Percentiles rank a stretch among this genome's conserved stretches.
These are phyloP conservation scores for Chaenocephalus aceratus DNA, from an alignment of 2,113 vertebrate species.

Conservation along the genomic window DNA sequence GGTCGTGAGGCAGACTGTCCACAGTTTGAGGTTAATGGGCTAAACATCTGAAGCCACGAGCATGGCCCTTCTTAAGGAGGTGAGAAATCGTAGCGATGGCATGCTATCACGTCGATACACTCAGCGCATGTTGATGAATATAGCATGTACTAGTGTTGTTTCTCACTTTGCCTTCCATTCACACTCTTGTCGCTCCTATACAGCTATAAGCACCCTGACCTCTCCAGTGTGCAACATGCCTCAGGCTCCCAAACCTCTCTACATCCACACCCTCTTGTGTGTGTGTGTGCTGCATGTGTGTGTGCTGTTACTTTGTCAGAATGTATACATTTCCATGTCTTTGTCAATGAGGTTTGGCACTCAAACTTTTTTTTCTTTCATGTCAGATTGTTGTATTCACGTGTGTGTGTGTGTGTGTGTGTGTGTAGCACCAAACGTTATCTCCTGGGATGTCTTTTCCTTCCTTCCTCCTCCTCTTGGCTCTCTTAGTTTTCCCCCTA, in stretches of 20 bases:
- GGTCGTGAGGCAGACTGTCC: neutral
- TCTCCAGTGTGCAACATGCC: constrained; percentile 24
- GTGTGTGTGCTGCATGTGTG: neutral
- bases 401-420: neutral
- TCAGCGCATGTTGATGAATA: constrained; percentile 1
- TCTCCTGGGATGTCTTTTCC: constrained; percentile 53
- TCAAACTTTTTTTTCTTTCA: constrained; percentile 33
- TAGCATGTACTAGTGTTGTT: constrained; percentile 13
- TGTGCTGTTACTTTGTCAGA: constrained; percentile 12
- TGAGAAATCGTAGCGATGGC: neutral
- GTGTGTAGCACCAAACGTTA: constrained; percentile 31
- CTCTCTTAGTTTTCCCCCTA: constrained; percentile 43
- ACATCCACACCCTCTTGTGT: neutral
- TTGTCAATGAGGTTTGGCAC: constrained; percentile 16
- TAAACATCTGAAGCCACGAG: neutral
- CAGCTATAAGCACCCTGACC: constrained; percentile 44
- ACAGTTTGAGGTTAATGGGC: neutral
- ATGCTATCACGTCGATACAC: neutral
- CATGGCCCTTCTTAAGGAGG: neutral
- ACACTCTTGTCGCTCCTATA: constrained; percentile 38
- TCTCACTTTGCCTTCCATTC: constrained; percentile 61
- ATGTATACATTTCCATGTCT: constrained; percentile 28
- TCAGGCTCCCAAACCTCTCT: constrained; percentile 19
- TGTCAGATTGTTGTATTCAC: constrained; percentile 43
- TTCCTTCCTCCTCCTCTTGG: constrained; percentile 58